Conservation (phyloP, 1,140 invertebrate genomes). For the Carcinoscorpius rotundicauda region DNA sequence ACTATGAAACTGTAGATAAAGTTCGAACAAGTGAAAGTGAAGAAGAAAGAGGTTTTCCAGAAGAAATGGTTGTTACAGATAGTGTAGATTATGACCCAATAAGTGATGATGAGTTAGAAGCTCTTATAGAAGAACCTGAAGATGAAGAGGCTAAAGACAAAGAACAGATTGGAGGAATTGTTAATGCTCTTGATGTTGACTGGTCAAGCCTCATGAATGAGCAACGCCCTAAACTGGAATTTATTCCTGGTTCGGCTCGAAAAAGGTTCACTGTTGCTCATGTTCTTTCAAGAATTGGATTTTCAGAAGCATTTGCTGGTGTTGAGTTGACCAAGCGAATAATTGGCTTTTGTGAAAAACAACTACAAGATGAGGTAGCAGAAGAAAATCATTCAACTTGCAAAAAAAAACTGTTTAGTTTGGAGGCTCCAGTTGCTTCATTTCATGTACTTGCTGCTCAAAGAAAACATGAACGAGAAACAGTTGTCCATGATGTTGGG, state of each 20-base stretch:
- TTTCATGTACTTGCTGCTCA: constrained; percentile 17
- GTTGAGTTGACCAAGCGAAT: constrained; percentile 13
- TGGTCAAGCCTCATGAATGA: constrained; percentile 15
- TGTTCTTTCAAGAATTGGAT: constrained; percentile 20
- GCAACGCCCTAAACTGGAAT: constrained; percentile 2
- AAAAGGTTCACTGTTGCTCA: constrained; percentile 15
- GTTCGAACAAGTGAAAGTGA: too few relatives aligned
- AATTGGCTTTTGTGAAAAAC: constrained; percentile 16
- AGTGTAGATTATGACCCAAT: constrained; percentile 23
- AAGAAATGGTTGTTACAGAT: constrained; percentile 1
- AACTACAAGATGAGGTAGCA: constrained; percentile 12
- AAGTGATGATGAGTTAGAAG: constrained; percentile 25
- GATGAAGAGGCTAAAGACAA: constrained; percentile 8
- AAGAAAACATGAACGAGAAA: constrained; percentile 14
- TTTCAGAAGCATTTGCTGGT: constrained; percentile 18
- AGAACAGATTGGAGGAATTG: constrained; percentile 8
- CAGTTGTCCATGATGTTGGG: constrained; percentile 16
- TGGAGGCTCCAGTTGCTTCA: constrained; percentile 12
- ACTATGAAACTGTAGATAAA: too few relatives aligned
- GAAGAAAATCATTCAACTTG: background rate
- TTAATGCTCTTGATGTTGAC: constrained; percentile 21
- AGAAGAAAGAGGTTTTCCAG: too few relatives aligned
- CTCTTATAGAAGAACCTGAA: constrained; percentile 22
- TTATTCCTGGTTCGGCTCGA: constrained; percentile 15
- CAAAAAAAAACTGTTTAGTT: background rate